A percentile compares a stretch with the other conserved stretches of the same genome.
Conservation (phyloP, 23 tunicate species). For the Styela plicata region DNA sequence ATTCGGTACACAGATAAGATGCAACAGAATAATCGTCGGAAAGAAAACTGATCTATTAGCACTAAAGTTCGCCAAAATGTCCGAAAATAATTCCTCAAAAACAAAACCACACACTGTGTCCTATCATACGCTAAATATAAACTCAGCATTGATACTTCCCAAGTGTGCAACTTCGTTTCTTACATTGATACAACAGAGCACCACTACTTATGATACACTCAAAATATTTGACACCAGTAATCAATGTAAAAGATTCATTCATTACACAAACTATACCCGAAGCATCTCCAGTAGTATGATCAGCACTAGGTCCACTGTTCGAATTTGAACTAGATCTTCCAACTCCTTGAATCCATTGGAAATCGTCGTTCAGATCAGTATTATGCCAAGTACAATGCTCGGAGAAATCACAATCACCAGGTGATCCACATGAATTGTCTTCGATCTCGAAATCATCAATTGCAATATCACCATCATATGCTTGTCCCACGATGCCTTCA, state of each 20-base stretch:
- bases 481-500: conserved; percentile 34
- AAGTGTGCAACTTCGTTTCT: too few relatives aligned
- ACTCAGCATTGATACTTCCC: too few relatives aligned
- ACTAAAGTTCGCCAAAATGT: too few relatives aligned
- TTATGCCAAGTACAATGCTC: conserved; percentile 59
- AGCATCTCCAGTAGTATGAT: conserved; percentile 47
- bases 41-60: too few relatives aligned
- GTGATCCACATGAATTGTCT: conserved; percentile 41
- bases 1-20: too few relatives aligned
- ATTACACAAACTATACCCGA: conserved; percentile 11
- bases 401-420: conserved; percentile 56
- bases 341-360: conserved; percentile 49
- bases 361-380: conserved; percentile 35
- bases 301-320: conserved; percentile 47
- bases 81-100: too few relatives aligned
- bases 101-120: too few relatives aligned
- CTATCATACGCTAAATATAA: too few relatives aligned
- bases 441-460: conserved; percentile 55
- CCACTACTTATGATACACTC: too few relatives aligned
- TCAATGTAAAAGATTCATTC: background rate
- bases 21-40: too few relatives aligned
- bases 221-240: too few relatives aligned
- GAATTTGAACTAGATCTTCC: conserved; percentile 28
- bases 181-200: too few relatives aligned
- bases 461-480: conserved; percentile 38